Evolutionary conservation across 2,113 vertebrate species (phyloP), one percentile per base, ranked within the genome.

Genomic region (Zosterops borbonicus): DNA sequence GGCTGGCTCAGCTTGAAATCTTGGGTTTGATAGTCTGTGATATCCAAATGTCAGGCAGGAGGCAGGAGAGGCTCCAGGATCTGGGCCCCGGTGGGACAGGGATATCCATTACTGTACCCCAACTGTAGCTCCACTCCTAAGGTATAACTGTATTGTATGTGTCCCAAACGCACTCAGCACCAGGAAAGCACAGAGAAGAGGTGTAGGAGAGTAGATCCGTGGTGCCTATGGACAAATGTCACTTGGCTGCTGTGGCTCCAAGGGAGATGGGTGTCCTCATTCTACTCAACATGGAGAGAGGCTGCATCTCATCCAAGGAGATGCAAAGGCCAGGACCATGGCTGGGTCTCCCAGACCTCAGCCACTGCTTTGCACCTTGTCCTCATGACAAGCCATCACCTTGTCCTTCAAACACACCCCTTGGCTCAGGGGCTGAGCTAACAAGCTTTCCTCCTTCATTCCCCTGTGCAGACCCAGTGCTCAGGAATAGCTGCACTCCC

Each of bases 401-500:
- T 73, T 76, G 58, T 20, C 49, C 41, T 82, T 75, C 76, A 87
- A 56, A 73, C 1, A 2, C 12, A 39, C 4, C 12, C 31, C 0
- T 0, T 1, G 5, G 62, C 53, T 65, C 58, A 71, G 46, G 12
- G 27, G 11, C 44, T 79, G 22, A 62, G 58, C 55, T 83, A 56
- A 82, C 37, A 84, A 89, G 83, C 21, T 91, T 89, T 87, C 33
- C 31, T 89, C 41, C 58, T 55, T 69, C 46, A 35, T n/a, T 46
- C 2, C 16, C 60, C 44, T 58, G 62, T 1, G 44, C 42, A 92
- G n/a, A 94, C 44, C 10, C n/a, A 53, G 46, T 7, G 4, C 27
- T 79, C 69, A 44, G 56, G 81, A 89, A 71, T 12, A 89, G 39
- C 60, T 80, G 27, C 31, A 18, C 41, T 73, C 58, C 68, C 0